These are phyloP conservation scores for Temnopleurus reevesii DNA, from an alignment of 53 echinoderm and acorn worm genomes.

Conservation along the genomic window DNA sequence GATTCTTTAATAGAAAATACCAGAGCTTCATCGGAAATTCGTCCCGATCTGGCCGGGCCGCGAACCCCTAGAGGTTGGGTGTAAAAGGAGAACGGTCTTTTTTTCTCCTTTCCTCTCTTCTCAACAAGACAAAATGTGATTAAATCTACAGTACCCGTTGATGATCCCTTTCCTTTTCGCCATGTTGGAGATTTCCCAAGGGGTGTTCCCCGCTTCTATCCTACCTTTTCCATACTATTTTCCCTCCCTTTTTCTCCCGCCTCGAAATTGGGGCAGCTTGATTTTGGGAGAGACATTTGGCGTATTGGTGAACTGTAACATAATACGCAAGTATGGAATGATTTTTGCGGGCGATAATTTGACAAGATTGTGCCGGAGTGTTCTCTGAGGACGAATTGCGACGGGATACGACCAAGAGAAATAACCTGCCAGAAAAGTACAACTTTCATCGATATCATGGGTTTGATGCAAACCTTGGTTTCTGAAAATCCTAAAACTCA, in stretches of 20 bases:
- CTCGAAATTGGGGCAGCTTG: constrained; percentile 59
- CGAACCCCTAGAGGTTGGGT: constrained; percentile 34
- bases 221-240: constrained; percentile 48
- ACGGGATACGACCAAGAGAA: not conserved
- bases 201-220: constrained; percentile 25
- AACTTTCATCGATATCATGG: too few relatives aligned
- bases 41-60: constrained; percentile 22
- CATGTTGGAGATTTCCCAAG: constrained; percentile 61
- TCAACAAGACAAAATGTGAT: constrained; percentile 60
- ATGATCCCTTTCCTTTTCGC: constrained; percentile 40
- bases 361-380: constrained; percentile 37
- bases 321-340: constrained; percentile 60
- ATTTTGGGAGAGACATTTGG: constrained; percentile 61
- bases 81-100: constrained; percentile 43
- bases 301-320: constrained; percentile 59
- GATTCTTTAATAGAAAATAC: constrained; percentile 57
- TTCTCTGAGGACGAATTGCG: not conserved
- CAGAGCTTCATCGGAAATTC: constrained; percentile 44
- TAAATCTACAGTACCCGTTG: constrained; percentile 56
- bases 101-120: constrained; percentile 4
- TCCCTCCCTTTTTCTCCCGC: not conserved
- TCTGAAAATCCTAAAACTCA: too few relatives aligned
- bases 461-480: too few relatives aligned
- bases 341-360: constrained; percentile 62
- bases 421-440: constrained; percentile 49